Evolutionary conservation across 2,888 invertebrate species (phyloP), one percentile per base, ranked within the genome.

Genomic region (Pristionchus maxplancki): DNA sequence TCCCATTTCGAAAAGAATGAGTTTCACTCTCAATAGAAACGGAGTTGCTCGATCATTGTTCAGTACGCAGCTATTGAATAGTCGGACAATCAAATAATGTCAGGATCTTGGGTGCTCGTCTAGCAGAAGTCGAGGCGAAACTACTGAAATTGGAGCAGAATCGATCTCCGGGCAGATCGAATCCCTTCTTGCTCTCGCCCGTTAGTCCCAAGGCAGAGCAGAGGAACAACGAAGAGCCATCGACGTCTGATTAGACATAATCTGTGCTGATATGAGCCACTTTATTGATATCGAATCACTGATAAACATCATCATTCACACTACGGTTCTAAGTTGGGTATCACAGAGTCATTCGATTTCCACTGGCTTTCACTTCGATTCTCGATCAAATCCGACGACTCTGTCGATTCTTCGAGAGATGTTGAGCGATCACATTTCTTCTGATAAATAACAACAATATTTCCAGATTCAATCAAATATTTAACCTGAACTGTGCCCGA

Each of bases 81-180:
- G n/a, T n/a, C n/a, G n/a, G n/a, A n/a, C n/a, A n/a, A n/a, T n/a
- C n/a, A n/a, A n/a, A n/a, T n/a, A n/a, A n/a, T n/a, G n/a, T 17
- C 90, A 97, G 97, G 95, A 97, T 97, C 91, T 95, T 97, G 89
- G 97, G 97, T 0, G 96, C 96, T 89, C 96, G 97, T 95, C 97
- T 97, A 92, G 96, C 96, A n/a, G 97, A 97, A 95, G 95, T 97
- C 82, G 97, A 97, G 64, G 67, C 91, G 31, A 90, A 91, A 88
- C 62, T 87, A 24, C 44, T 34, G 9, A 58, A 31, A 48, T 6
- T 88, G 48, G 87, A 87, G 44, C 11, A 9, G n/a, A 78, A 78
- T 78, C 78, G 78, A 48, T 78, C 78, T n/a, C 78, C 78, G 11
- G 78, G 78, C 0, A 11, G 78, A 28, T 24, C 48, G 78, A 78